phyloP scores from a whole-genome alignment of 2,113 vertebrate species.

The Cebidichthys violaceus region DNA sequence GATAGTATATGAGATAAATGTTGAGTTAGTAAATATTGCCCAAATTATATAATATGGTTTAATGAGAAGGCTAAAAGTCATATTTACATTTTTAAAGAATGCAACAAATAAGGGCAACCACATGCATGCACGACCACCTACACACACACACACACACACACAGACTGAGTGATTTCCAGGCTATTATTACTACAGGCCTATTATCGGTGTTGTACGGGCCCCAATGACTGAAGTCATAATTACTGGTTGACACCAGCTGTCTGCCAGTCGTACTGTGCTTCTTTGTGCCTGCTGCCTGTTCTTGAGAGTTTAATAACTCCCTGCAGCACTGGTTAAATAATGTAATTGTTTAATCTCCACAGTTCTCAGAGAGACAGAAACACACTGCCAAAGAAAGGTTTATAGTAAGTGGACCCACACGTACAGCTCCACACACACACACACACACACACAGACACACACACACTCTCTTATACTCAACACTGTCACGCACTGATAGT shows the following conservation, averaged over 20 bases:
- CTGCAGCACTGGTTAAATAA: constrained; percentile 61
- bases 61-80: constrained; percentile 6
- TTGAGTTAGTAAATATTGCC: constrained; percentile 6
- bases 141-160: constrained; percentile 11
- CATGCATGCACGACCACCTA: neutral
- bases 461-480: neutral
- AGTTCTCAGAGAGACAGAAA: constrained; percentile 93
- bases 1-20: neutral
- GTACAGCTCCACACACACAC: neutral
- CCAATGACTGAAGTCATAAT: constrained; percentile 66
- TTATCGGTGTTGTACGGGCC: constrained; percentile 59
- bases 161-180: neutral
- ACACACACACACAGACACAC: constrained; percentile 6
- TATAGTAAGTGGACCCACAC: constrained; percentile 85
- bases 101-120: constrained; percentile 2
- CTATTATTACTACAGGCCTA: constrained; percentile 61
- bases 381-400: constrained; percentile 94
- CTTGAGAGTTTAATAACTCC: constrained; percentile 67
- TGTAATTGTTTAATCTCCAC: constrained; percentile 75
- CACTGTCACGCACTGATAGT: constrained; percentile 12
- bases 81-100: neutral
- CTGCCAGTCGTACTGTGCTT: constrained; percentile 53
- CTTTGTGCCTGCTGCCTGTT: constrained; percentile 60
- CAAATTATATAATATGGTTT: neutral
- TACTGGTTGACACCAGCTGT: constrained; percentile 62